phyloP scores from a whole-genome alignment of 2,888 invertebrate species.

The Ferdinandea cuprea region DNA sequence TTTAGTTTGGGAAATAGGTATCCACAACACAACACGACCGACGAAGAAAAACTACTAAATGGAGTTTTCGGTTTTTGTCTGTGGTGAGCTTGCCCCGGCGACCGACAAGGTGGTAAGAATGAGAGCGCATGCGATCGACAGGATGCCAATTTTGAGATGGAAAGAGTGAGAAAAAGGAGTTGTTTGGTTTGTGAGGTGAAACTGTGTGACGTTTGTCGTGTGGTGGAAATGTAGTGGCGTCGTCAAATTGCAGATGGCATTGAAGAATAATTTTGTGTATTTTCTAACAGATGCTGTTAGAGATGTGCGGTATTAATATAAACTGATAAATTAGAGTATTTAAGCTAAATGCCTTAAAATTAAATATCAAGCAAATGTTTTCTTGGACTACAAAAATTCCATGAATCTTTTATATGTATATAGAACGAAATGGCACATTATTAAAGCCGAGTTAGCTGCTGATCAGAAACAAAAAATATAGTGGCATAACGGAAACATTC shows the following conservation, averaged over 20 bases:
- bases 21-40: conserved; percentile 25
- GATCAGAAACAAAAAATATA: no score
- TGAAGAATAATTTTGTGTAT: neutral
- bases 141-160: neutral
- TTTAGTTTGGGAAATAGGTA: neutral
- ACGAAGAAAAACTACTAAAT: conserved; percentile 58
- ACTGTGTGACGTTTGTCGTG: neutral
- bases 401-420: no score
- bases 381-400: no score
- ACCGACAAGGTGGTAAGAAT: conserved; percentile 34
- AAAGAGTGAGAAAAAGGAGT: conserved; percentile 44
- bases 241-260: neutral
- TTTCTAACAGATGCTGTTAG: neutral
- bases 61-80: conserved; percentile 29
- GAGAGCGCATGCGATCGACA: conserved; percentile 64
- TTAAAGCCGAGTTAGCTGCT: no score
- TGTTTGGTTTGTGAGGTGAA: conserved; percentile 23
- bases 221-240: neutral
- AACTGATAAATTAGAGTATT: no score
- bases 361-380: no score
- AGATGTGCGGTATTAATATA: no score
- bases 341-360: no score
- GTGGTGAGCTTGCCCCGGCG: conserved; percentile 29
- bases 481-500: no score
- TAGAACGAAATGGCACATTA: no score